Evolutionary conservation across 30 jellyfish, hydroid and myxozoan genomes (phyloP).

Genomic region (Turritopsis rubra): DNA sequence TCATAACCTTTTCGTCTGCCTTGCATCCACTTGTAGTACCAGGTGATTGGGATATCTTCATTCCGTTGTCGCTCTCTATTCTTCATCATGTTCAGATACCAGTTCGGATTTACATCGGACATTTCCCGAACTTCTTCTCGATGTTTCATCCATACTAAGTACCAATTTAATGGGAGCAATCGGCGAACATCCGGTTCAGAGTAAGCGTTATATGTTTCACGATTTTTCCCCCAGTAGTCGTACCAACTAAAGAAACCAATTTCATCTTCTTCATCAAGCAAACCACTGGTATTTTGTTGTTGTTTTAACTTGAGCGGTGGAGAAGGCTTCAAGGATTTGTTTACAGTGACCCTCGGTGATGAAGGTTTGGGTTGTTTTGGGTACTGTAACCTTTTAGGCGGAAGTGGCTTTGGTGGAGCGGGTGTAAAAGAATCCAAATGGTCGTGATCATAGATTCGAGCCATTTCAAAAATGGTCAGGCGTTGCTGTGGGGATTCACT

Average conservation of each 20-base stretch:
- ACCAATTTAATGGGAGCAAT: neutral
- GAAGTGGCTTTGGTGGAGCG: neutral
- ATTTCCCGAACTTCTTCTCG: neutral
- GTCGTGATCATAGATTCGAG: neutral
- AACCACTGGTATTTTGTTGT: neutral
- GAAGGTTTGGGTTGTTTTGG: neutral
- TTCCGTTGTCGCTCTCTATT: neutral
- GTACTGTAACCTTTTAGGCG: neutral
- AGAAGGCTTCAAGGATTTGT: neutral
- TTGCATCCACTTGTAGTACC: neutral
- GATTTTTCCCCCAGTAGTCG: constrained; percentile 10
- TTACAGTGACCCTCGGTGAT: no score
- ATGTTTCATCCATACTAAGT: neutral
- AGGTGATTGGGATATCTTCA: neutral
- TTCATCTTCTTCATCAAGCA: neutral
- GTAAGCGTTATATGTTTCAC: constrained; percentile 7
- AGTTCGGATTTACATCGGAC: neutral
- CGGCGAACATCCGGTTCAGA: neutral
- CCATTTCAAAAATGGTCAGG: constrained; percentile 3
- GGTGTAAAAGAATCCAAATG: neutral
- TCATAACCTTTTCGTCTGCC: neutral
- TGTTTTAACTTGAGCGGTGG: neutral
- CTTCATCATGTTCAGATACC: neutral
- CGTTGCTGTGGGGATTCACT: neutral
- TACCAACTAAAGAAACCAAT: neutral